Evolutionary conservation across 2,888 invertebrate genomes (phyloP).

Genomic region (Pollenia labialis): DNA sequence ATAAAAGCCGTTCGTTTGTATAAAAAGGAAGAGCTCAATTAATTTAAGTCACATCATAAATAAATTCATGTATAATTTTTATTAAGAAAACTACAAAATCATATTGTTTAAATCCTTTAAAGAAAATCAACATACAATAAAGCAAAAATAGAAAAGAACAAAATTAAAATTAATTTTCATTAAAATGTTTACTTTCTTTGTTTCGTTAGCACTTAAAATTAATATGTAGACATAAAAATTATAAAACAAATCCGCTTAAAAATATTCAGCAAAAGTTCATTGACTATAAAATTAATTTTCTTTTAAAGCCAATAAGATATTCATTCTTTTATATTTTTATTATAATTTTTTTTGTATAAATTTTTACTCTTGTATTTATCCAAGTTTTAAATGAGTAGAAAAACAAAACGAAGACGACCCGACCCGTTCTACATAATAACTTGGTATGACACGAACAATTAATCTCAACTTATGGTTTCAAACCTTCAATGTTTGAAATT

Average conservation of each 20-base stretch:
- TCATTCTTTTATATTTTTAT: slow-evolving; percentile 41
- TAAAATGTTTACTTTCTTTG: background rate
- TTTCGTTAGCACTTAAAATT: slow-evolving; percentile 3
- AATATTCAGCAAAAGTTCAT: slow-evolving; percentile 55
- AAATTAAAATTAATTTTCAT: slow-evolving; percentile 12
- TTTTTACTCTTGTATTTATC: background rate
- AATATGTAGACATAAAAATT: slow-evolving; percentile 13
- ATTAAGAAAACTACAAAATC: background rate
- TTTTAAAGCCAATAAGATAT: slow-evolving; percentile 23
- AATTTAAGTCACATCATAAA: slow-evolving; percentile 15
- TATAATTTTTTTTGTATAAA: slow-evolving; percentile 12
- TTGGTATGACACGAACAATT: slow-evolving; percentile 63
- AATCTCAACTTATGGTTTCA: slow-evolving; percentile 67
- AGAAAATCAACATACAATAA: slow-evolving; percentile 1
- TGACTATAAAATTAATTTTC: slow-evolving; percentile 55
- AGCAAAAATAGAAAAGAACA: background rate
- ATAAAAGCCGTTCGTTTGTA: background rate
- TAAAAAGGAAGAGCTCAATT: slow-evolving; percentile 21
- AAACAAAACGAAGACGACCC: slow-evolving; percentile 2
- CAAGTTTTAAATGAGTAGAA: background rate
- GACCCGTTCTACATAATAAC: slow-evolving; percentile 64
- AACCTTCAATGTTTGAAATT: slow-evolving; percentile 22
- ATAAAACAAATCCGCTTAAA: slow-evolving; percentile 28
- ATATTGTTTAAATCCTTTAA: background rate
- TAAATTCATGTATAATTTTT: slow-evolving; percentile 15